Percentiles rank a stretch among this genome's conserved stretches.
Evolutionary conservation across 30 jellyfish, hydroid and myxozoan species (phyloP).

Genomic region (Chrysaora quinquecirrha): DNA sequence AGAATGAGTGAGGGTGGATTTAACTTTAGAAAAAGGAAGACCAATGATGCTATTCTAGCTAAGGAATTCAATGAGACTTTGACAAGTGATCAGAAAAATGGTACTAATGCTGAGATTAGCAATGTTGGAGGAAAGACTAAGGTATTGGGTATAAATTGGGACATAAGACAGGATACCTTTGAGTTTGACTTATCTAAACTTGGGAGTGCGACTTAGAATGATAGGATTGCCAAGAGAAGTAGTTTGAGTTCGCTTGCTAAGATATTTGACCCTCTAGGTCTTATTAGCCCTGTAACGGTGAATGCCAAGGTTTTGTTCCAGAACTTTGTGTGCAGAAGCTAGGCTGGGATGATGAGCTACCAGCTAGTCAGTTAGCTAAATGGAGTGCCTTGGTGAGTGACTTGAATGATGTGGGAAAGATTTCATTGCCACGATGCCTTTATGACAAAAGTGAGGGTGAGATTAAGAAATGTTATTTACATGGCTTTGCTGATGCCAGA

Average conservation of each 20-base stretch:
- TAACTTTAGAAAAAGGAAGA: conserved; percentile 47
- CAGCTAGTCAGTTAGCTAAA: background rate
- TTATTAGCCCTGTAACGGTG: conserved; percentile 39
- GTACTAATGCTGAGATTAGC: background rate
- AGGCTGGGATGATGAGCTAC: conserved; percentile 57
- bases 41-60: conserved; percentile 11
- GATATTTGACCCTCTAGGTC: conserved; percentile 39
- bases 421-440: conserved; percentile 19
- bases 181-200: background rate
- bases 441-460: conserved; percentile 7
- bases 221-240: conserved; percentile 6
- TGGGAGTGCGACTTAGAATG: background rate
- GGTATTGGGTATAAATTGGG: conserved; percentile 14
- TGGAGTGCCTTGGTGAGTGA: conserved; percentile 29
- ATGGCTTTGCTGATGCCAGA: conserved; percentile 22
- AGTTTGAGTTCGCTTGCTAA: conserved; percentile 23
- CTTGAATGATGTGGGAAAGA: background rate
- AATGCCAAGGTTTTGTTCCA: conserved; percentile 28
- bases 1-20: conserved; percentile 58
- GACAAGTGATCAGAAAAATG: background rate
- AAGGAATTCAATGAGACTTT: background rate
- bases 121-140: background rate
- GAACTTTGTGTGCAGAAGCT: conserved; percentile 18
- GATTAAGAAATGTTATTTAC: background rate
- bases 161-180: background rate